phyloP scores from a whole-genome alignment of 2,113 vertebrate species.

The Prolemur simus region DNA sequence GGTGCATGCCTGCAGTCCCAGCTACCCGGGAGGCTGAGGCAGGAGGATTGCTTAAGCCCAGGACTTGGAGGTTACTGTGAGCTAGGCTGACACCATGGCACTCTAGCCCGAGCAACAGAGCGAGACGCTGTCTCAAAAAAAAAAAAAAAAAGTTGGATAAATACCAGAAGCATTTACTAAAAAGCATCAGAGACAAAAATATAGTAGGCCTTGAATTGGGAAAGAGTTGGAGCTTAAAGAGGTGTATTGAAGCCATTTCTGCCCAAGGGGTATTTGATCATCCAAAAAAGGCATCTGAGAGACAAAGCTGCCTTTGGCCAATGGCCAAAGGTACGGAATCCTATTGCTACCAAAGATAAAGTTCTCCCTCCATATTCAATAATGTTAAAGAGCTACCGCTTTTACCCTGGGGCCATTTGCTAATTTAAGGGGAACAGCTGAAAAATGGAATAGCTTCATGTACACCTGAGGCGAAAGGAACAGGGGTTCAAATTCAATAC shows the following conservation, averaged over 20 bases:
- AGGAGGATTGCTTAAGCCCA: no score
- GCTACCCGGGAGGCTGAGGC: no score
- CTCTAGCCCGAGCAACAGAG: no score
- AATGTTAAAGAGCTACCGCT: not conserved
- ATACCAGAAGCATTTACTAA: not conserved
- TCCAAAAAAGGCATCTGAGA: not conserved
- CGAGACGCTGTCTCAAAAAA: no score
- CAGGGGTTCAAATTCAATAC: not conserved
- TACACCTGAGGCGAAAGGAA: not conserved
- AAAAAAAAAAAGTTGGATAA: not conserved
- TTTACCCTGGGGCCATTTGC: not conserved
- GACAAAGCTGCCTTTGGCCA: conserved; percentile 14
- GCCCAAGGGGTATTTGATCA: not conserved
- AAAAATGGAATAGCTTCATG: not conserved
- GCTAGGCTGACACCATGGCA: no score
- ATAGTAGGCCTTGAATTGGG: not conserved
- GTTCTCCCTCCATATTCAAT: not conserved
- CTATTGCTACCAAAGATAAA: not conserved
- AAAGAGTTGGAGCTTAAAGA: not conserved
- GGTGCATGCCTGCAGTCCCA: no score
- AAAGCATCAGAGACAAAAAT: not conserved
- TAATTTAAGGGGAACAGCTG: not conserved
- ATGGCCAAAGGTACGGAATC: not conserved
- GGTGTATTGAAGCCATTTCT: conserved; percentile 15
- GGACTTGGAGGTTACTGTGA: no score